Evolutionary conservation across 2,888 invertebrate genomes (phyloP).

Genomic region (Pyrrhia umbra): DNA sequence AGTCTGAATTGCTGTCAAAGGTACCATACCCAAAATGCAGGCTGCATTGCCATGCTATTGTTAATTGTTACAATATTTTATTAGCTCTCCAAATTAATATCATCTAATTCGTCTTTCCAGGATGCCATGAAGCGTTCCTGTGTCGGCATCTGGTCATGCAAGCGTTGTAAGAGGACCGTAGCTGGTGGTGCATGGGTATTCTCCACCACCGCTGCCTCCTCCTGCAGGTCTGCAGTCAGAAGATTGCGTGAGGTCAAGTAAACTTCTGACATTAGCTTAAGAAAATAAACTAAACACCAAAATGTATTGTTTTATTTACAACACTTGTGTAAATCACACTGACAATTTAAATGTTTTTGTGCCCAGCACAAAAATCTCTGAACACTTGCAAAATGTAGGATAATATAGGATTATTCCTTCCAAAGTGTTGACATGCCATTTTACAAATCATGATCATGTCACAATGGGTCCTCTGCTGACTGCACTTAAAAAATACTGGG

Average conservation of each 20-base stretch:
- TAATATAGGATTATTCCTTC: too few relatives aligned
- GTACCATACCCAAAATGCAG: not conserved
- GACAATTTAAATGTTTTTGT: too few relatives aligned
- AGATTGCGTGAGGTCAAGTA: slow-evolving; percentile 96
- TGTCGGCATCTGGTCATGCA: slow-evolving; percentile 99
- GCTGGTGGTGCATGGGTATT: slow-evolving; percentile 99
- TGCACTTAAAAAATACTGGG: too few relatives aligned
- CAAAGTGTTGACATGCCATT: too few relatives aligned
- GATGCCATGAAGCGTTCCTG: slow-evolving; percentile 99
- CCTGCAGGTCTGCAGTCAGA: slow-evolving; percentile 98
- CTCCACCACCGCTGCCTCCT: slow-evolving; percentile 99
- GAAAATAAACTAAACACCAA: slow-evolving; percentile 79
- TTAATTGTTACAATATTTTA: too few relatives aligned
- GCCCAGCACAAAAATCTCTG: too few relatives aligned
- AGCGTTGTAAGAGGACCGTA: slow-evolving; percentile 98
- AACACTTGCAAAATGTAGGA: too few relatives aligned
- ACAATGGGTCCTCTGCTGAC: too few relatives aligned
- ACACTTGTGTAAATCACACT: too few relatives aligned
- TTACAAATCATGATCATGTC: too few relatives aligned
- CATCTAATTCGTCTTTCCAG: slow-evolving; percentile 87
- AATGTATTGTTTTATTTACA: slow-evolving; percentile 68
- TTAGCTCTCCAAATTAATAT: not conserved
- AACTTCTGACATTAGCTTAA: slow-evolving; percentile 81
- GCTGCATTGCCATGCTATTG: not conserved
- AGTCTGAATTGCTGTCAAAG: not conserved